phyloP scores from a whole-genome alignment of 1,140 invertebrate species.

The Papilio polyxenes region DNA sequence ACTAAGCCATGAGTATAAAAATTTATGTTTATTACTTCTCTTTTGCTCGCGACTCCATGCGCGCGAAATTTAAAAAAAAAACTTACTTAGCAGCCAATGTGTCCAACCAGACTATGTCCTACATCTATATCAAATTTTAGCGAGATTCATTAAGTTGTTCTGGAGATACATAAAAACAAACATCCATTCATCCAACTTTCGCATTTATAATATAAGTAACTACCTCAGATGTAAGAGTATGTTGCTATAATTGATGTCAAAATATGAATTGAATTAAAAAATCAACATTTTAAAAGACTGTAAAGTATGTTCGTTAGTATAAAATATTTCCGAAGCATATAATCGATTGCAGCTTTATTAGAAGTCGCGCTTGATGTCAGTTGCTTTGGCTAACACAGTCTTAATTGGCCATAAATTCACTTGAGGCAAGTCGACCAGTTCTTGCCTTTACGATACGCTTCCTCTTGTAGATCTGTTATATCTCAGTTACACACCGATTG shows the following conservation, averaged over 20 bases:
- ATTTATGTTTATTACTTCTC: background rate
- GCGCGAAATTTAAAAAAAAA: too few relatives aligned
- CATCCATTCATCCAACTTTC: too few relatives aligned
- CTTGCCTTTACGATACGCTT: slow-evolving; percentile 57
- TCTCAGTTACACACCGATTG: slow-evolving; percentile 15
- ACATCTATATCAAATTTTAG: too few relatives aligned
- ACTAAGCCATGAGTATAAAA: background rate
- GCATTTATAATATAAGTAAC: too few relatives aligned
- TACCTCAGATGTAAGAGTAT: too few relatives aligned
- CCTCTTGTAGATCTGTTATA: slow-evolving; percentile 51
- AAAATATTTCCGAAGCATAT: slow-evolving; percentile 14
- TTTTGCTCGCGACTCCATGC: too few relatives aligned
- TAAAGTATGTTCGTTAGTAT: slow-evolving; percentile 4
- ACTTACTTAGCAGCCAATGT: too few relatives aligned
- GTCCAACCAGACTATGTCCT: too few relatives aligned
- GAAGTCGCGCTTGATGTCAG: slow-evolving; percentile 59
- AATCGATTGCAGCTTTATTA: slow-evolving; percentile 22
- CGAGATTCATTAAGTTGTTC: too few relatives aligned
- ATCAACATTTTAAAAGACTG: background rate
- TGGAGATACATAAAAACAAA: too few relatives aligned
- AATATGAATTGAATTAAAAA: background rate
- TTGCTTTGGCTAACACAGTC: slow-evolving; percentile 73
- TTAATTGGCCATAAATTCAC: slow-evolving; percentile 78
- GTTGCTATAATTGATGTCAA: background rate
- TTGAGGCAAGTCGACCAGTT: slow-evolving; percentile 66